phyloP scores from a whole-genome alignment of 2,888 invertebrate species.

The Xylocampa areola region DNA sequence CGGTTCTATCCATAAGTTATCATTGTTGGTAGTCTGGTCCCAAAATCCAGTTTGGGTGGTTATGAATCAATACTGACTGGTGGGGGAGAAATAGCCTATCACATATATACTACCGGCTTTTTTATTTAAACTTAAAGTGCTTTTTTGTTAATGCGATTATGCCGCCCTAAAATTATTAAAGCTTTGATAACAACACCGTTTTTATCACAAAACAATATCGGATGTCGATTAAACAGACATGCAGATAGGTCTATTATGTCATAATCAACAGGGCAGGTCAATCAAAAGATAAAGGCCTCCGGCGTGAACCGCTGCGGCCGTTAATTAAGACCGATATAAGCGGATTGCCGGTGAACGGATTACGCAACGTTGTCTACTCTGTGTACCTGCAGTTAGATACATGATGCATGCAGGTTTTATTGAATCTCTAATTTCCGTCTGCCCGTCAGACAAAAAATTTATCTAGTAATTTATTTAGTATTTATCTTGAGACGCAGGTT shows the following conservation, averaged over 20 bases:
- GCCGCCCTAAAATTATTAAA: no score
- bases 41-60: no score
- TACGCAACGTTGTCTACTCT: conserved; percentile 50
- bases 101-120: no score
- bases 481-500: no score
- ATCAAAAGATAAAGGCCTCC: conserved; percentile 85
- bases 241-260: conserved; percentile 53
- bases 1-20: no score
- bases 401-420: conserved; percentile 42
- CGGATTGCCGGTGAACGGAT: conserved; percentile 75
- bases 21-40: no score
- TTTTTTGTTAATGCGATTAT: no score
- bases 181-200: conserved; percentile 16
- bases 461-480: no score
- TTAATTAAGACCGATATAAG: conserved; percentile 84
- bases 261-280: conserved; percentile 73
- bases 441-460: not conserved
- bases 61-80: no score
- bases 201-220: conserved; percentile 38
- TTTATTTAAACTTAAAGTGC: no score
- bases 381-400: conserved; percentile 36
- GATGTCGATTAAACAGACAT: conserved; percentile 43
- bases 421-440: conserved; percentile 20
- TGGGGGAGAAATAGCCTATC: no score
- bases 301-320: conserved; percentile 72